Conservation (phyloP, 2,888 invertebrate species). For the Conops quadrifasciatus region DNA sequence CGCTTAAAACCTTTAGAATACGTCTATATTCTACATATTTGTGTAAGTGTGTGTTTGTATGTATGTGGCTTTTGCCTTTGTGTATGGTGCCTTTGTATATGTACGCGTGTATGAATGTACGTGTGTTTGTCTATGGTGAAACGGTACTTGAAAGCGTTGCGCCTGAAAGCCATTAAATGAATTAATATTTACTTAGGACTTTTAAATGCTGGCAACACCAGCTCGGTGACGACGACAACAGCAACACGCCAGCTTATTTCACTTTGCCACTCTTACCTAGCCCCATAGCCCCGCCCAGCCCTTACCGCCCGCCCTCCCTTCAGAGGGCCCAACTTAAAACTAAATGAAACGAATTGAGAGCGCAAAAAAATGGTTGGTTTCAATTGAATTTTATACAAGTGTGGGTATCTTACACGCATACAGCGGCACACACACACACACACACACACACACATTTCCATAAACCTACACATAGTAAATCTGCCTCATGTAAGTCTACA, state of each 20-base stretch:
- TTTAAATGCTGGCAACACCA: conserved; percentile 45
- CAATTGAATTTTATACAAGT: conserved; percentile 27
- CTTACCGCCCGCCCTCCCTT: neutral
- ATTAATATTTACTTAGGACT: conserved; percentile 59
- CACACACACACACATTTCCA: neutral
- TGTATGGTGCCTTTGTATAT: neutral
- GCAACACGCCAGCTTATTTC: too few relatives aligned
- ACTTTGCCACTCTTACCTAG: too few relatives aligned
- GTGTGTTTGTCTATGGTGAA: conserved; percentile 8
- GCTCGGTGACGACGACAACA: neutral
- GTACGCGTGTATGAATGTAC: neutral
- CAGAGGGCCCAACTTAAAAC: neutral
- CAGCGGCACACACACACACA: neutral
- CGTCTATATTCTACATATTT: neutral
- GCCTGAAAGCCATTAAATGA: conserved; percentile 52
- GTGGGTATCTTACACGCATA: neutral
- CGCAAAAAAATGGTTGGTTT: conserved; percentile 50
- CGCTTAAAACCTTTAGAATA: neutral
- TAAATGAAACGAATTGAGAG: conserved; percentile 15
- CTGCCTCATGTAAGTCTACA: too few relatives aligned
- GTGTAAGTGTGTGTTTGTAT: neutral
- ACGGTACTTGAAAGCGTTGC: conserved; percentile 35
- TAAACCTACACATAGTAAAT: neutral
- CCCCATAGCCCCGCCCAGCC: neutral
- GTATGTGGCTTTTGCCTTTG: neutral